Percentiles rank a stretch among this genome's conserved stretches.
Evolutionary conservation across 2,797 vertebrate genomes (phyloP).

Genomic region (Calcarius lapponicus): DNA sequence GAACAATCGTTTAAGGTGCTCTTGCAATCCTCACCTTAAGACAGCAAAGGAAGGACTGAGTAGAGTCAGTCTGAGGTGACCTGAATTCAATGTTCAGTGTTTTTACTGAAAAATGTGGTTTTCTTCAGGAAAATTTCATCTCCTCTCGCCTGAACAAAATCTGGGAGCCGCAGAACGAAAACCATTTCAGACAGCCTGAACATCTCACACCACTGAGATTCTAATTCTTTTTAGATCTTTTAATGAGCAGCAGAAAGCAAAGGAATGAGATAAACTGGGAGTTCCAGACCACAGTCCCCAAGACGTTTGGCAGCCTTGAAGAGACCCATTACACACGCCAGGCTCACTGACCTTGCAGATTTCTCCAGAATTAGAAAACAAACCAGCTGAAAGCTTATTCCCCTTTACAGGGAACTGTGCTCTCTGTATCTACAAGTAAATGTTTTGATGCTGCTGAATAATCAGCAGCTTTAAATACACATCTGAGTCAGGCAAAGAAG

Average conservation of each 20-base stretch:
- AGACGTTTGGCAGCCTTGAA: accelerated
- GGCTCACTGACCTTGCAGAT: background rate
- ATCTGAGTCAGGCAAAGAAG: background rate
- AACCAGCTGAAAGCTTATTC: background rate
- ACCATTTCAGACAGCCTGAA: background rate
- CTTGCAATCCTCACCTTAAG: background rate
- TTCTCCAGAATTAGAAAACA: background rate
- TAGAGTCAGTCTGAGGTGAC: background rate
- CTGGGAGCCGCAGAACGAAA: background rate
- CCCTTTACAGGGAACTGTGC: background rate
- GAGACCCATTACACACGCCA: background rate
- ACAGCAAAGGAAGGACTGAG: background rate
- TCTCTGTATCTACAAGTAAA: background rate
- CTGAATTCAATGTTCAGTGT: background rate
- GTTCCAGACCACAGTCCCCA: background rate
- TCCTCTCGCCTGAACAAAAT: background rate
- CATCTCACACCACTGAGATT: background rate
- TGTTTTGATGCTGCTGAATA: background rate
- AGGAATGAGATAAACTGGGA: background rate
- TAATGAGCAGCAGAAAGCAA: slow-evolving; percentile 14
- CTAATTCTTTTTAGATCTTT: background rate
- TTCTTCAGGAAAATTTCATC: background rate
- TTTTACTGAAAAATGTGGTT: background rate
- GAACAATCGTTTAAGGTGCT: background rate
- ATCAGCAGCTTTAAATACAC: background rate